A percentile compares a stretch with the other conserved stretches of the same genome.
Conservation (phyloP, 2,113 vertebrate species). For the Tylochromis polylepis region DNA sequence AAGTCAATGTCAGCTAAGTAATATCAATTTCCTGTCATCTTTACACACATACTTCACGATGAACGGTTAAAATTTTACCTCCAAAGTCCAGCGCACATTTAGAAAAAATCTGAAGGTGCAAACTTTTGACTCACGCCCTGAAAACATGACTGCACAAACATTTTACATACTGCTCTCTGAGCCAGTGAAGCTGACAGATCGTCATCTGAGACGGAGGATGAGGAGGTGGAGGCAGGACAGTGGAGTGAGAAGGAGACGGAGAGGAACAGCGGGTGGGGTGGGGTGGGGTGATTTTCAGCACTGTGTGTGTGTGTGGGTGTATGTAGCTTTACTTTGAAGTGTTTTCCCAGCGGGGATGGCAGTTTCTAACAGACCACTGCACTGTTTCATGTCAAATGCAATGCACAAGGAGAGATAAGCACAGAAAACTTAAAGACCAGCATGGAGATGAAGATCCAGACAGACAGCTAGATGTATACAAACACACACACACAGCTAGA, state of each 20-base stretch:
- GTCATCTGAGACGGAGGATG: slow-evolving; percentile 18
- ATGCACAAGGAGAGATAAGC: not conserved
- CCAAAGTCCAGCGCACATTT: not conserved
- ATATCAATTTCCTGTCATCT: not conserved
- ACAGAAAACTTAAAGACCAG: not conserved
- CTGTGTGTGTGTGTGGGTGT: slow-evolving; percentile 38
- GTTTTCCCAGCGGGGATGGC: slow-evolving; percentile 31
- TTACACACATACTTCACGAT: not conserved
- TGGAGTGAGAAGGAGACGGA: slow-evolving; percentile 5
- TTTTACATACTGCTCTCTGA: slow-evolving; percentile 1
- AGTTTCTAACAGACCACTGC: slow-evolving; percentile 39
- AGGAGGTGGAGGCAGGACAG: slow-evolving; percentile 22
- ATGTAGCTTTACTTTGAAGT: slow-evolving; percentile 42
- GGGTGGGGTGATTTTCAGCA: slow-evolving; percentile 19
- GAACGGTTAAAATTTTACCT: not conserved
- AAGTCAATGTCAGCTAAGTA: slow-evolving; percentile 9
- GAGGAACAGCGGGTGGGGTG: slow-evolving; percentile 6
- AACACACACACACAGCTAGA: not conserved
- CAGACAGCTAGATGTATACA: not conserved
- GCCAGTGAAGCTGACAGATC: slow-evolving; percentile 35
- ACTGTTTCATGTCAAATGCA: slow-evolving; percentile 17
- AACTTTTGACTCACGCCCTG: not conserved
- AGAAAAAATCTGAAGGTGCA: not conserved
- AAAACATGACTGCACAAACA: not conserved
- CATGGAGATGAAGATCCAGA: not conserved